Base-by-base conservation (phyloP, 2,113 vertebrate species). In the Cephalopholis sonnerati region DNA sequence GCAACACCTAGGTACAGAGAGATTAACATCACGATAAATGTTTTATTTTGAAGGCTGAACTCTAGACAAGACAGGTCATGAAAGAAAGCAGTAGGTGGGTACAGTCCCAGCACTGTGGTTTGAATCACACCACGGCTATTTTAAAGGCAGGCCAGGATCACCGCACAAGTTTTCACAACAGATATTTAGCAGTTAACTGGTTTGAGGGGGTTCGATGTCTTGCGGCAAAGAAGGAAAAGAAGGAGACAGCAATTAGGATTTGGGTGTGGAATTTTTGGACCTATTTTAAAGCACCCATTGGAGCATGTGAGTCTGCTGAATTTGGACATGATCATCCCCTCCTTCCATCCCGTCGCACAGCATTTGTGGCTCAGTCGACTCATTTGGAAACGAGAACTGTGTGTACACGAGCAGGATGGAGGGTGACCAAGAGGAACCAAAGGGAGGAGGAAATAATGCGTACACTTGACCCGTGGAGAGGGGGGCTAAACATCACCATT, bases 1-100 rank as follows among this genome's bases (percentile, higher is more conserved):
- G 62, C 96, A 96, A 74, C 96, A 96, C 96, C 96, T 96, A 36
- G 6, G 51, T 6, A 70, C 15, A 72, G 46, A 66, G 24, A 68
- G 50, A 77, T 10, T 1, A n/a, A 24, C 15, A 73, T 17, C 13
- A 32, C 2, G 4, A 64, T 36, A 6, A 59, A 1, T 46, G 9
- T 62, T 29, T 87, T 74, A 39, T 54, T 87, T 24, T 78, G 50
- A 81, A 81, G 44, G 68, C 53, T 61, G 39, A 80, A 58, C 67
- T 67, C 70, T 62, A 10, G 53, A 73, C 29, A 24, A 66, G 39
- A 29, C 69, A 55, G 48, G 48, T 84, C 25, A 17, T 22, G 27
- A 62, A 68, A 24, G 27, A 62, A 74, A 81, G 68, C 77, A 36
- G 44, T 25, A 36, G 84, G 82, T 67, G 81, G 74, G 62, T 59